Evolutionary conservation across 2,113 vertebrate species (phyloP).

Genomic region (Scophthalmus maximus): DNA sequence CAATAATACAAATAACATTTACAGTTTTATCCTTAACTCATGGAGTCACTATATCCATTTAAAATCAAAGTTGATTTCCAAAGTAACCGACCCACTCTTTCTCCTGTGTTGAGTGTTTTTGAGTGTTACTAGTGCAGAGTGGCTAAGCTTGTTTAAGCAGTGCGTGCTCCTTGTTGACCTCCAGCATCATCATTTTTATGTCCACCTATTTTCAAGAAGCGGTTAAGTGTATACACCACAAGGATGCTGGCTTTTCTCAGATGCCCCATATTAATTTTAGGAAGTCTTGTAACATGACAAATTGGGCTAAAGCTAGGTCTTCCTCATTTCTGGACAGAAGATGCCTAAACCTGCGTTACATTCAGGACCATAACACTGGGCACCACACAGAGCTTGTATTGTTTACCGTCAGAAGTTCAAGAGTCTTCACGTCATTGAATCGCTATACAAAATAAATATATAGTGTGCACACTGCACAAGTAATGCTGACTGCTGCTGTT

Average conservation of each 20-base stretch:
- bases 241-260: conserved; percentile 49
- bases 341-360: conserved; percentile 35
- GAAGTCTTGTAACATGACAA: conserved; percentile 21
- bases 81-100: conserved; percentile 26
- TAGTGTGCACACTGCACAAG: conserved; percentile 49
- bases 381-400: conserved; percentile 32
- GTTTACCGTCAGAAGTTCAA: conserved; percentile 53
- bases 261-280: conserved; percentile 23
- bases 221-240: conserved; percentile 50
- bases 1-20: conserved; percentile 25
- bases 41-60: conserved; percentile 26
- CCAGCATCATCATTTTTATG: conserved; percentile 35
- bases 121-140: conserved; percentile 51
- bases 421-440: conserved; percentile 41
- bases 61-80: conserved; percentile 30
- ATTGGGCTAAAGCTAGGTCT: conserved; percentile 17
- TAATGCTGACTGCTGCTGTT: conserved; percentile 60
- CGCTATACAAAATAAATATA: conserved; percentile 19
- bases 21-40: conserved; percentile 9
- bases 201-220: conserved; percentile 57
- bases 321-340: conserved; percentile 44
- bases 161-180: conserved; percentile 41
- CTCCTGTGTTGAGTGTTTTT: conserved; percentile 50
- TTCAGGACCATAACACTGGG: conserved; percentile 45
- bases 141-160: conserved; percentile 50